Percentiles rank a stretch among this genome's conserved stretches.
phyloP scores from a whole-genome alignment of 2,888 invertebrate genomes.

The Agrochola macilenta region DNA sequence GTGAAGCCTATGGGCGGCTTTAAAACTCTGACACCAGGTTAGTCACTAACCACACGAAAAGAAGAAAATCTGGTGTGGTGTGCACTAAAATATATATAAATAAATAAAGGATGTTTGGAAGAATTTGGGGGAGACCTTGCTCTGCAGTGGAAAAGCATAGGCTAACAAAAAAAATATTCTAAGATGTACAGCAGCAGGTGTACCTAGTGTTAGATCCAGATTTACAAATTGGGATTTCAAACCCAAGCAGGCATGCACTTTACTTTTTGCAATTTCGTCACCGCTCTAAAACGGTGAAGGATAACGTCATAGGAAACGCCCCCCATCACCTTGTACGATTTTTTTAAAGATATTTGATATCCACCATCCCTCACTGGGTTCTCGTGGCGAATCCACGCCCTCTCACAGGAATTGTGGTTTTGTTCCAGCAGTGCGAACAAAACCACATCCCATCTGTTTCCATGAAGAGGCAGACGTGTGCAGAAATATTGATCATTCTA shows the following conservation, averaged over 20 bases:
- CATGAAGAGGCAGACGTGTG: not conserved
- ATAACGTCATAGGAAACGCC: not conserved
- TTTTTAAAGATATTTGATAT: not conserved
- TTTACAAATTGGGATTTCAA: no score
- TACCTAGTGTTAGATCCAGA: no score
- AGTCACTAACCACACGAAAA: no score
- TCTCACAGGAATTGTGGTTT: not conserved
- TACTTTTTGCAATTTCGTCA: no score
- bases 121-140: not conserved
- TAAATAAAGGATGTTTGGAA: not conserved
- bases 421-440: no score
- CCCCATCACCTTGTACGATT: not conserved
- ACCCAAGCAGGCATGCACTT: no score
- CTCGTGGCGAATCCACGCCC: not conserved
- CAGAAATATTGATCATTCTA: conserved; percentile 3
- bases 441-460: not conserved
- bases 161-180: not conserved
- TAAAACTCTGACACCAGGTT: no score
- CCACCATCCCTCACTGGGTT: not conserved
- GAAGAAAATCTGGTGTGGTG: no score
- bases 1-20: no score
- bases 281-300: not conserved
- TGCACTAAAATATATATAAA: no score
- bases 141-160: rapidly evolving
- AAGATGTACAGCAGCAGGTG: not conserved